Evolutionary conservation across 2,113 vertebrate genomes (phyloP).

Genomic region (Macroglossus sobrinus): DNA sequence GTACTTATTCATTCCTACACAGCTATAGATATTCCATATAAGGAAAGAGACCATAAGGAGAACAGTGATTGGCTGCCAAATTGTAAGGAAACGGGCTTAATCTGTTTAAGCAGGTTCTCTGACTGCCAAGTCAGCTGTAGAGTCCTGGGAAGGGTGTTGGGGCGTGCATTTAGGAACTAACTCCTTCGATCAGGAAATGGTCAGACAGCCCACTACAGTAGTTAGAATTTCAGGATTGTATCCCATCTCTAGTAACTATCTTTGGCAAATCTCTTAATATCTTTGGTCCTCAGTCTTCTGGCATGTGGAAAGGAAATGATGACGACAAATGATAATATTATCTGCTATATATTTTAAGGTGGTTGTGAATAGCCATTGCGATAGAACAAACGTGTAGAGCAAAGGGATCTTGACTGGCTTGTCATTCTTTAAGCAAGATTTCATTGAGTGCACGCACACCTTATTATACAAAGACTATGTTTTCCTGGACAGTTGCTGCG

Average conservation of each 20-base stretch:
- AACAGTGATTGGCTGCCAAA: no score
- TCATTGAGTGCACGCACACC: not conserved
- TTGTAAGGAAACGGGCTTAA: no score
- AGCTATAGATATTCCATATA: no score
- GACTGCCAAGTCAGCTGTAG: no score
- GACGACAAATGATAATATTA: not conserved
- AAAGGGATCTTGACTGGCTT: not conserved
- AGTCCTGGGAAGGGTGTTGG: no score
- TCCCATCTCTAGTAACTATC: not conserved
- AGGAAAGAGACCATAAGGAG: no score
- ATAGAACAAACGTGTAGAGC: not conserved
- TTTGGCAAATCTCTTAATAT: not conserved
- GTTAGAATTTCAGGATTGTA: not conserved
- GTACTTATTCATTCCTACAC: no score
- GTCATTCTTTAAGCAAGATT: not conserved
- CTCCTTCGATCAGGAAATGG: no score
- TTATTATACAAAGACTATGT: not conserved
- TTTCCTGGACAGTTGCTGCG: not conserved
- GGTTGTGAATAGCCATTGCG: not conserved
- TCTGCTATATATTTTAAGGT: not conserved
- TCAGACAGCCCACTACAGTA: not conserved
- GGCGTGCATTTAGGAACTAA: no score
- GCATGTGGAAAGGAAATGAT: not conserved
- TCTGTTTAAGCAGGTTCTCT: no score
- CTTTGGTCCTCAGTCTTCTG: not conserved